Evolutionary conservation across 2,888 invertebrate genomes (phyloP), one percentile per base, ranked within the genome.

Genomic region (Petrolisthes cinctipes): DNA sequence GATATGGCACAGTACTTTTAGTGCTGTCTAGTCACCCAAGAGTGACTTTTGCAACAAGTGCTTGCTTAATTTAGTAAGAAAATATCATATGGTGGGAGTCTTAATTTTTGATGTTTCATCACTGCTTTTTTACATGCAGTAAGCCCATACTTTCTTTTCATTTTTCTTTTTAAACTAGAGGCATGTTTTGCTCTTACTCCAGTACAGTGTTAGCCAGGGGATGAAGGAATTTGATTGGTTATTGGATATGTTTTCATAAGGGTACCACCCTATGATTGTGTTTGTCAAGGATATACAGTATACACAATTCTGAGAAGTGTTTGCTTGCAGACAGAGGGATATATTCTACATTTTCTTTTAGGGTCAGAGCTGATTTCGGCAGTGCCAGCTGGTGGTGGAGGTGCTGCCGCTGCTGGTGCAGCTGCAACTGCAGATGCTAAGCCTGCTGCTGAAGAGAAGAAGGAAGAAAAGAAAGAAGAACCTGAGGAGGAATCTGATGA

Each of bases 351-450:
- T 85, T 56, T 53, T 14, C 23, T 88, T 79, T 9, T 79, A 93
- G 93, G 93, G 84, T 92, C 92, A 89, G 92, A 92, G 85, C 94
- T 94, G 92, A 92, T 94, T 85, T 93, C 94, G n/a, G 93, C 94
- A 37, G 93, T 94, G 89, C 94, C 94, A 89, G 92, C 93, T 75
- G 92, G 91, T 83, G 91, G 82, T 85, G 88, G 89, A 11, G 91
- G 89, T 54, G 91, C 61, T 53, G 85, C 91, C 56, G 73, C 76
- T 76, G 91, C 91, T 57, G 92, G 91, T 68, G 91, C 91, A 78
- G 91, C 91, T 82, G 92, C 90, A 71, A 91, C 71, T 82, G 89
- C 86, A 5, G 89, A 91, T 23, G 91, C 91, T 53, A 91, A 85
- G 4, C 78, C 91, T 37, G 86, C 84, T 66, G 91, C 92, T 53